Conservation (phyloP, 2,113 vertebrate species). For the Parus major region DNA sequence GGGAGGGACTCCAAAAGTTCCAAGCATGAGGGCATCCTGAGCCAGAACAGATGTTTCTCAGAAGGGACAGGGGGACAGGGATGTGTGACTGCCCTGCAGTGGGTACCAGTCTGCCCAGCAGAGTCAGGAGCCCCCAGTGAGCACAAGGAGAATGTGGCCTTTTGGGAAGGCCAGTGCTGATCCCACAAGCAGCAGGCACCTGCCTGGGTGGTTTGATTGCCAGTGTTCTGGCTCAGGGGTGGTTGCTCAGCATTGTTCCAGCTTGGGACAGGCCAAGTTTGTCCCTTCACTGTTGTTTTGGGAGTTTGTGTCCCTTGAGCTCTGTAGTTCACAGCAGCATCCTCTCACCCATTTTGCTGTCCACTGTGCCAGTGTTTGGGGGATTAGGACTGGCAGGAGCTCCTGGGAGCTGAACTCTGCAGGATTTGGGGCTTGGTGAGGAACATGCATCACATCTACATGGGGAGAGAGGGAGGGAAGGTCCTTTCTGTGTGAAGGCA, state of each 20-base stretch:
- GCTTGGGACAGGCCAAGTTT: background rate
- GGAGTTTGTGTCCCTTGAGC: background rate
- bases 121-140: background rate
- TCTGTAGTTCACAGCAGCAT: background rate
- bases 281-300: background rate
- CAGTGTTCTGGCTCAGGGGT: background rate
- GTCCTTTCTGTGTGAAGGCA: background rate
- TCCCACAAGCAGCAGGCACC: background rate
- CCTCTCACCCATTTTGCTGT: background rate
- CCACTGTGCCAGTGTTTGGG: background rate
- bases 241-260: background rate
- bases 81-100: fast-evolving
- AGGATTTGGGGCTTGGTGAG: fast-evolving
- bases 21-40: background rate
- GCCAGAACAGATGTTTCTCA: background rate
- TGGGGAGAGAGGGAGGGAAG: background rate
- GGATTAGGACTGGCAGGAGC: background rate
- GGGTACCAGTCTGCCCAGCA: background rate
- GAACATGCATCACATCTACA: background rate
- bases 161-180: background rate
- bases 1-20: background rate
- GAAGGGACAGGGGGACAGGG: background rate
- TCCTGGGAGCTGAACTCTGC: background rate
- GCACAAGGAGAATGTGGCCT: background rate
- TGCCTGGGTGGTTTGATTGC: background rate